phyloP scores from a whole-genome alignment of 2,113 vertebrate genomes.

The Noturus placidus region DNA sequence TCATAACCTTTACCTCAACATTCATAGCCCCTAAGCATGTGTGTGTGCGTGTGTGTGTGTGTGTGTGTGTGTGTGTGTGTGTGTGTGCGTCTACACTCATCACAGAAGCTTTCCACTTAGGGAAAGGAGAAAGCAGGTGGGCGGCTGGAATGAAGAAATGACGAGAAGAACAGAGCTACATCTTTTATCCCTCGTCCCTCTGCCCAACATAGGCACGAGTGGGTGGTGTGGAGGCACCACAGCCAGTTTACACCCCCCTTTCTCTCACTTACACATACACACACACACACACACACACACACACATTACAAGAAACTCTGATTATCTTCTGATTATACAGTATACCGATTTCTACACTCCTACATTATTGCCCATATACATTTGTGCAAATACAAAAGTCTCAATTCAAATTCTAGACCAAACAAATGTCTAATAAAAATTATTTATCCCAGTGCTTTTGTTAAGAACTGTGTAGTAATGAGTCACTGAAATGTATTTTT shows the following conservation, averaged over 20 bases:
- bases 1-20: slow-evolving; percentile 30
- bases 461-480: not conserved
- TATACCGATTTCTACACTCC: not conserved
- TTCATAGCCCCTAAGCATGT: not conserved
- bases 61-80: slow-evolving; percentile 26
- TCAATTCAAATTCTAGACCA: not conserved
- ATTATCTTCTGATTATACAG: slow-evolving; percentile 29
- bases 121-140: slow-evolving; percentile 41
- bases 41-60: slow-evolving; percentile 20
- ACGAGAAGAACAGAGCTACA: slow-evolving; percentile 44
- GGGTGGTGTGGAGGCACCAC: slow-evolving; percentile 48
- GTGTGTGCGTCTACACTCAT: slow-evolving; percentile 17
- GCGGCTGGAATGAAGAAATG: slow-evolving; percentile 41
- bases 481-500: not conserved
- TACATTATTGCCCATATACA: slow-evolving; percentile 1
- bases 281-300: slow-evolving; percentile 15
- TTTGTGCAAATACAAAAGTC: not conserved
- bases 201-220: slow-evolving; percentile 46
- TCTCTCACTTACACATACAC: not conserved
- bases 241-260: slow-evolving; percentile 38
- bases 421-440: not conserved
- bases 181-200: slow-evolving; percentile 41
- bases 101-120: slow-evolving; percentile 31
- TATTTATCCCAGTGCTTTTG: not conserved
- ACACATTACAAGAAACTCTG: slow-evolving; percentile 17